Conservation (phyloP, 30 jellyfish, hydroid and myxozoan species). For the Clytia hemisphaerica region DNA sequence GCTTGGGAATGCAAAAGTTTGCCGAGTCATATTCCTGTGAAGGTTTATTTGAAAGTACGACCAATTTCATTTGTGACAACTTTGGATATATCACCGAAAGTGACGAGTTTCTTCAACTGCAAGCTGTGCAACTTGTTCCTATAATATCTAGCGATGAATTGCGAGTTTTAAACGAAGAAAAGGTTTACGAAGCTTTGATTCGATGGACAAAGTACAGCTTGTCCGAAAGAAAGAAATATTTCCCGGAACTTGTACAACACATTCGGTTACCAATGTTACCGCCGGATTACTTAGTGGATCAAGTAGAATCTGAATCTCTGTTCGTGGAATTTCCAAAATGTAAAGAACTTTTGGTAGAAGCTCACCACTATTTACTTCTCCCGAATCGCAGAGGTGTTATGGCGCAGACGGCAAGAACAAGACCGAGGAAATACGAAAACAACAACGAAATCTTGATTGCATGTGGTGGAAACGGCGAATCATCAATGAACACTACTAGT, state of each 20-base stretch:
- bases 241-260: slow-evolving; percentile 78
- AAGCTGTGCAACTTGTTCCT: slow-evolving; percentile 65
- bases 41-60: slow-evolving; percentile 57
- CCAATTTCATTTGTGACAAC: slow-evolving; percentile 78
- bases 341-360: slow-evolving; percentile 83
- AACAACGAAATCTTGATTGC: slow-evolving; percentile 86
- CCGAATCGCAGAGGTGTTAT: slow-evolving; percentile 93
- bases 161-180: slow-evolving; percentile 88
- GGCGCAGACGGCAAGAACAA: slow-evolving; percentile 74
- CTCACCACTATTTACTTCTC: slow-evolving; percentile 80
- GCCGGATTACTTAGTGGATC: slow-evolving; percentile 95
- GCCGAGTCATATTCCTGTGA: slow-evolving; percentile 97
- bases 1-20: slow-evolving; percentile 95
- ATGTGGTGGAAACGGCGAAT: slow-evolving; percentile 98
- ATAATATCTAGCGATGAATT: slow-evolving; percentile 78
- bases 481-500: slow-evolving; percentile 88
- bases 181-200: slow-evolving; percentile 80
- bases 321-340: slow-evolving; percentile 77
- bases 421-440: slow-evolving; percentile 95
- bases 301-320: slow-evolving; percentile 85
- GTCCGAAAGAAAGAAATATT: slow-evolving; percentile 38
- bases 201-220: slow-evolving; percentile 85
- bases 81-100: slow-evolving; percentile 82
- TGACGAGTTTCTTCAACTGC: slow-evolving; percentile 77
- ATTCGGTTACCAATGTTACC: slow-evolving; percentile 91